Base-by-base conservation (phyloP, 2,888 invertebrate species). In the Netelia inedita region DNA sequence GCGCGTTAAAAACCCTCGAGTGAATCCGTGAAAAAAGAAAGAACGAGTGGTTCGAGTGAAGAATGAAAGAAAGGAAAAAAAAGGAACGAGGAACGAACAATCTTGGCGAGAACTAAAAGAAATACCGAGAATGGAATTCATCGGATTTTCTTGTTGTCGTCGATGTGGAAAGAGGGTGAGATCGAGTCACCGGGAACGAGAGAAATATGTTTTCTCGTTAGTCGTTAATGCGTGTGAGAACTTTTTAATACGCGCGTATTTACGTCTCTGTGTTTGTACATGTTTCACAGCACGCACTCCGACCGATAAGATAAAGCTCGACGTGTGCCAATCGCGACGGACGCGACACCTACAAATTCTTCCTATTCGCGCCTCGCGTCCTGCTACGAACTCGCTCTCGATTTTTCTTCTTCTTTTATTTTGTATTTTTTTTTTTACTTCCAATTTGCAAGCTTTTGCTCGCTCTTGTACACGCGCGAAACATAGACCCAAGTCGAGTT, bases 21-120 rank as follows among this genome's bases (percentile, higher is more conserved):
- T 69, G 69, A 69, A 79, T 79, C 35, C 61, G 11, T 3, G 57
- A 57, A 23, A 16, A 21, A 14, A n/a, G n/a, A 53, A 43, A 57
- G 5, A 23, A 65, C 35, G 28, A 57, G 53, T 53, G n/a, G 53
- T 9, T 6, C 5, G 16, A 43, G n/a, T 14, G 14, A 41, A 23
- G 23, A 65, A 65, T 8, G 23, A 63, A 10, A 28, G 35, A 35
- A 63, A 16, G 0, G n/a, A 61, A 57, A 57, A 21, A 57, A 57
- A 19, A 57, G 21, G 16, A 10, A 16, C 10, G n/a, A n/a, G 28
- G 28, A 28, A 28, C 28, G 28, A 28, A 28, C 3, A 28, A 28
- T 28, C 28, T 28, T 28, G 28, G 28, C 5, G 5, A 28, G 28
- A 28, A 28, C 5, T 28, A 5, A 2, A 5, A 2, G 28, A 6